phyloP scores from a whole-genome alignment of 2,888 invertebrate species.

The Cosmia trapezina region DNA sequence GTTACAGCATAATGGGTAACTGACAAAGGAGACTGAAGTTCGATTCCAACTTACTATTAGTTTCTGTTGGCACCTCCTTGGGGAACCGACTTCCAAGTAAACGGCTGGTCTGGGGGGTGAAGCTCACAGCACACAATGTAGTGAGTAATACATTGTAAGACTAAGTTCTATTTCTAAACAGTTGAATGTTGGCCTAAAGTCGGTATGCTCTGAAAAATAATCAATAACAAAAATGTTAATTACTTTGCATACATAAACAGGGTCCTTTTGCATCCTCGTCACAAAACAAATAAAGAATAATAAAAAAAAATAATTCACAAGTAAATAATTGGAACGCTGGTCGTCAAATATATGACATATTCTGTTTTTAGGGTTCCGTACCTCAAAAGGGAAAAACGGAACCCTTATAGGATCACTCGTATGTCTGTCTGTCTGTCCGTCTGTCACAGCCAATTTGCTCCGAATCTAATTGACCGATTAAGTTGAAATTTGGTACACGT shows the following conservation, averaged over 20 bases:
- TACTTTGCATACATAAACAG: too few species aligned
- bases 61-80: slow-evolving; percentile 41
- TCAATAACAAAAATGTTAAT: too few species aligned
- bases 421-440: too few species aligned
- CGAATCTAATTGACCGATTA: too few species aligned
- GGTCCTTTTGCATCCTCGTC: too few species aligned
- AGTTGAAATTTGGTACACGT: too few species aligned
- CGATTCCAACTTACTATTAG: slow-evolving; percentile 55
- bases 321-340: not conserved
- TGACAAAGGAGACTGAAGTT: slow-evolving; percentile 39
- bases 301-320: too few species aligned
- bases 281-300: too few species aligned
- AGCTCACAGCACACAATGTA: slow-evolving; percentile 3
- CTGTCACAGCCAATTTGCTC: too few species aligned
- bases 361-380: too few species aligned
- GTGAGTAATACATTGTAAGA: slow-evolving; percentile 2
- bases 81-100: slow-evolving; percentile 21
- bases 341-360: not conserved
- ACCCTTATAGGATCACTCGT: too few species aligned
- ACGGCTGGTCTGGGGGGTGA: slow-evolving; percentile 22
- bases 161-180: not conserved
- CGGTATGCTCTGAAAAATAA: not conserved
- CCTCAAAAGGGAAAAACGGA: too few species aligned
- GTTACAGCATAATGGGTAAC: slow-evolving; percentile 7
- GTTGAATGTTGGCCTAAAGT: not conserved